Conservation (phyloP, 1,140 invertebrate genomes). For the Myzus persicae region DNA sequence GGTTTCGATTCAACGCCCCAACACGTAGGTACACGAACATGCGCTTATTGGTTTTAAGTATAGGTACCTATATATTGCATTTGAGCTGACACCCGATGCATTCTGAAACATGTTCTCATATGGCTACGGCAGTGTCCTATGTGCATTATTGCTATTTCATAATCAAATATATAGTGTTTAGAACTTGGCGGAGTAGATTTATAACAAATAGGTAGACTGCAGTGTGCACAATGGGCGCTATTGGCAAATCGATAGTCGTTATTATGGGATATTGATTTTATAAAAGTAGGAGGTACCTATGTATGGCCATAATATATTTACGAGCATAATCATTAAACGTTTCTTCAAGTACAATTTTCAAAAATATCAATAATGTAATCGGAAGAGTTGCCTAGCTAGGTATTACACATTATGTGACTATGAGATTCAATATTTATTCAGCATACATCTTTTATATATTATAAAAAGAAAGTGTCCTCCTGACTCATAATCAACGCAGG, state of each 20-base stretch:
- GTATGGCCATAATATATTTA: too few species aligned
- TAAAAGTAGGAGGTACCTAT: not conserved
- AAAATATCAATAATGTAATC: too few species aligned
- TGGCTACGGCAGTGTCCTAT: not conserved
- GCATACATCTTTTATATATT: too few species aligned
- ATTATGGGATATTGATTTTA: not conserved
- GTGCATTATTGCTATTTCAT: not conserved
- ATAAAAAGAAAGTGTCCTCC: too few species aligned
- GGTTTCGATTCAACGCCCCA: not conserved
- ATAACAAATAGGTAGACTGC: not conserved
- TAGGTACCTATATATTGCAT: not conserved
- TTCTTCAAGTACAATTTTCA: too few species aligned
- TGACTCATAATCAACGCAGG: too few species aligned
- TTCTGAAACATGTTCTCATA: not conserved
- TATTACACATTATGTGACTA: too few species aligned
- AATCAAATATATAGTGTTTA: not conserved
- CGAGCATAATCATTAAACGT: too few species aligned
- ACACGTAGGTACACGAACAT: not conserved
- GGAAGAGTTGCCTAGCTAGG: too few species aligned
- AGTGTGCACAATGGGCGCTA: not conserved
- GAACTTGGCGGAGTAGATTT: not conserved
- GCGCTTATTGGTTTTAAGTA: not conserved
- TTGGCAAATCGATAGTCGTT: not conserved
- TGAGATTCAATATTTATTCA: too few species aligned
- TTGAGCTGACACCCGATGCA: not conserved